Conservation (phyloP, 2,113 vertebrate species). For the Argyrosomus japonicus region DNA sequence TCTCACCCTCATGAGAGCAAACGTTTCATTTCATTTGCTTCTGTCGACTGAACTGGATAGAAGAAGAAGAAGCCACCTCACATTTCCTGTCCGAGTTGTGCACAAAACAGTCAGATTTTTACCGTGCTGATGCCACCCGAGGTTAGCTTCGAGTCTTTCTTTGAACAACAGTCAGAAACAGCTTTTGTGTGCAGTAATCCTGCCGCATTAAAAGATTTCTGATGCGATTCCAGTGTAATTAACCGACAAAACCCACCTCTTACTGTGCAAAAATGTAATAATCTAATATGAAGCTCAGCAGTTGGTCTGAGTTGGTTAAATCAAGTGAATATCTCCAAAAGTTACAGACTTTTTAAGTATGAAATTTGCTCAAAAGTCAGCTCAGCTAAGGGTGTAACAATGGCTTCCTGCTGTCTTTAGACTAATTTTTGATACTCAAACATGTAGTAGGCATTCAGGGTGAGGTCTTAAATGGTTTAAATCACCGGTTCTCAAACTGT, state of each 20-base stretch:
- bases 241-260: not conserved
- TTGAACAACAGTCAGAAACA: not conserved
- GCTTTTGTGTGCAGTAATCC: not conserved
- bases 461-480: not conserved
- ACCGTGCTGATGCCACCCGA: not conserved
- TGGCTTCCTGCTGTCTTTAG: not conserved
- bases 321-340: not conserved
- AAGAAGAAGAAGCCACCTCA: constrained; percentile 20
- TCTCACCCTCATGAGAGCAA: constrained; percentile 5
- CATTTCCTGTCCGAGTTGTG: constrained; percentile 17
- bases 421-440: not conserved
- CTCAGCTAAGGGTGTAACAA: not conserved
- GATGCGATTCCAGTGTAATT: not conserved
- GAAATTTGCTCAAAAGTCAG: too few species aligned
- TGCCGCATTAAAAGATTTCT: not conserved
- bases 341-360: too few species aligned
- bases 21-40: constrained; percentile 18
- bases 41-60: constrained; percentile 32
- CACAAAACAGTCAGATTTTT: constrained; percentile 18
- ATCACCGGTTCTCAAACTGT: not conserved
- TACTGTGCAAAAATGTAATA: not conserved
- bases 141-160: not conserved
- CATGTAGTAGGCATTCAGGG: not conserved
- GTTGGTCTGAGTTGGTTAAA: not conserved
- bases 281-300: not conserved